These are phyloP conservation scores for Trichoplax adhaerens DNA, from an alignment of 37 sponge, comb jelly and placozoan genomes.

Conservation along the genomic window DNA sequence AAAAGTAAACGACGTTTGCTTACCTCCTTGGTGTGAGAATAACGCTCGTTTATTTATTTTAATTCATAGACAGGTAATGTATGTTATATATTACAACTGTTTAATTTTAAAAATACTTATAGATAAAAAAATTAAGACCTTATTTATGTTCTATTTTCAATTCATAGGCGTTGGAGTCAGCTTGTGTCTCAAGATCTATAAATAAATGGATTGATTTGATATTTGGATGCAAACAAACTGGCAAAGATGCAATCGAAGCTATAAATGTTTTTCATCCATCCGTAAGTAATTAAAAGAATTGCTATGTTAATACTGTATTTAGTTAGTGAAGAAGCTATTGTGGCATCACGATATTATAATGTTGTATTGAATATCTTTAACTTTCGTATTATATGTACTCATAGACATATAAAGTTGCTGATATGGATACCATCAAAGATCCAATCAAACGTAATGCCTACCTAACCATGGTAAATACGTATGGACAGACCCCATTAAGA, in stretches of 20 bases:
- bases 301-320: not conserved
- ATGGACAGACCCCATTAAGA: slow-evolving; percentile 88
- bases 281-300: slow-evolving; percentile 30
- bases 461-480: slow-evolving; percentile 71
- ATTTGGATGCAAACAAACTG: slow-evolving; percentile 92
- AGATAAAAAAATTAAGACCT: too few species aligned
- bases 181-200: slow-evolving; percentile 76
- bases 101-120: not conserved
- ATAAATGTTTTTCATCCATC: slow-evolving; percentile 97
- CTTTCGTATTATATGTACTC: not conserved
- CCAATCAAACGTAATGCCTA: slow-evolving; percentile 46
- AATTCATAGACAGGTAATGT: slow-evolving; percentile 73
- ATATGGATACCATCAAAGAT: slow-evolving; percentile 48
- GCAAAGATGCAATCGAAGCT: slow-evolving; percentile 70
- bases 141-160: too few species aligned
- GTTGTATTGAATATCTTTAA: too few species aligned
- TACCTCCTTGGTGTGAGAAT: slow-evolving; percentile 78
- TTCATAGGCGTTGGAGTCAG: slow-evolving; percentile 77
- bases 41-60: slow-evolving; percentile 63
- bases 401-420: slow-evolving; percentile 31
- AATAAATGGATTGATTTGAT: slow-evolving; percentile 91
- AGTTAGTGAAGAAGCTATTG: too few species aligned
- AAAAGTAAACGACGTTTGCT: slow-evolving; percentile 56
- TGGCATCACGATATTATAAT: too few species aligned
- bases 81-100: not conserved